Evolutionary conservation across 1,140 invertebrate genomes (phyloP).

Genomic region (Linepithema humile): DNA sequence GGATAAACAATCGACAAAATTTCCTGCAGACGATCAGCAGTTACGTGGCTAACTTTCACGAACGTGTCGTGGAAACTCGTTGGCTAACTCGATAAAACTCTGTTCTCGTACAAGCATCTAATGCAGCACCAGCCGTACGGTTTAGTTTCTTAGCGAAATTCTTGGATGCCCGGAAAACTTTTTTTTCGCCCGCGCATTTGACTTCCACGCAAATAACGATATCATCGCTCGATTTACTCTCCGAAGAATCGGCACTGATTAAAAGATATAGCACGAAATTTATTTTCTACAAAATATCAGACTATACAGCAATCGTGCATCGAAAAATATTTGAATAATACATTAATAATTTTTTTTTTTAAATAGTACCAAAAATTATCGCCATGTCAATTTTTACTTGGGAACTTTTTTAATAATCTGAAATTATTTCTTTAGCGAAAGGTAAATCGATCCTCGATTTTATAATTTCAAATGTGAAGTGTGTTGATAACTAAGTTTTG

Average conservation of each 20-base stretch:
- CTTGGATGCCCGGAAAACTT: slow-evolving; percentile 34
- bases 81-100: slow-evolving; percentile 64
- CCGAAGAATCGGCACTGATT: not conserved
- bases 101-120: slow-evolving; percentile 36
- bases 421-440: slow-evolving; percentile 7
- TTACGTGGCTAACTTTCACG: slow-evolving; percentile 53
- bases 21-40: slow-evolving; percentile 47
- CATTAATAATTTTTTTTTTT: too few relatives aligned
- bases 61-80: slow-evolving; percentile 60
- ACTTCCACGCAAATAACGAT: not conserved
- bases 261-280: not conserved
- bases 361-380: too few relatives aligned
- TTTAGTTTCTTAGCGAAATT: slow-evolving; percentile 53
- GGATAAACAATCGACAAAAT: slow-evolving; percentile 59
- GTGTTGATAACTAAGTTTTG: not conserved
- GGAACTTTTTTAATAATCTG: not conserved
- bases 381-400: too few relatives aligned
- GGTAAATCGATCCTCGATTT: not conserved
- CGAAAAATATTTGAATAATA: not conserved
- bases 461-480: slow-evolving; percentile 10
- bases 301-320: not conserved
- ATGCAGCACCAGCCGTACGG: slow-evolving; percentile 21
- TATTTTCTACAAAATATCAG: not conserved
- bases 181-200: slow-evolving; percentile 5
- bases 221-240: not conserved